Evolutionary conservation across 2,888 invertebrate genomes (phyloP), one percentile per base, ranked within the genome.

Genomic region (Ptychoptera albimana): DNA sequence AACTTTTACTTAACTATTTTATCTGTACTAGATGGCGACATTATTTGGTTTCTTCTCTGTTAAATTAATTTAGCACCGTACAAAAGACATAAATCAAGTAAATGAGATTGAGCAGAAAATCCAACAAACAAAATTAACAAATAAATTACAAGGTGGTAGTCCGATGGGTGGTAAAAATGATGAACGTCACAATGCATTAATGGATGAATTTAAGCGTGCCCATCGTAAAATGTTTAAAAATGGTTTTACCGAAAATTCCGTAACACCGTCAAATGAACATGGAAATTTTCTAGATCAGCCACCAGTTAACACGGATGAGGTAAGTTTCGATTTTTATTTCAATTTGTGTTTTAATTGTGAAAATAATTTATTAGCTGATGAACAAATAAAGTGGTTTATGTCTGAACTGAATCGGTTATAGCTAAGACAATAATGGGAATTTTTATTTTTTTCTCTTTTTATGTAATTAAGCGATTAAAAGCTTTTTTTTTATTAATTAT

Each of bases 141-240:
- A 9, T 42, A 32, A 37, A 44, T 4, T 40, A 37, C 14, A 1
- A 13, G 16, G 16, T 37, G 45, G 49, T 9, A 49, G 48, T 43
- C 44, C 48, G 35, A 15, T 48, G 29, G 64, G 54, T 50, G 70
- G 63, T 16, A 74, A 74, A 50, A 70, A 72, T 43, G 78, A 79
- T 49, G 74, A 75, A 54, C 77, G 79, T 51, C 84, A 84, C 56
- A 74, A 75, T 52, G 80, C 80, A 53, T 64, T 89, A 49, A 89
- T 89, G 82, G 82, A 88, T 62, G 89, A 89, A 66, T 89, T 89
- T 61, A 86, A 84, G 61, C 79, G 80, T 57, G 87, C 86, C 6
- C 88, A 89, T 64, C 74, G 78, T 54, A 84, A 82, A 69, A 89
- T 89, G 88, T 89, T 89, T 60, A 71, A 73, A 48, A 66, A 67